These are phyloP conservation scores for Drosophila prolongata DNA, from an alignment of 2,888 invertebrate genomes.

Conservation along the genomic window DNA sequence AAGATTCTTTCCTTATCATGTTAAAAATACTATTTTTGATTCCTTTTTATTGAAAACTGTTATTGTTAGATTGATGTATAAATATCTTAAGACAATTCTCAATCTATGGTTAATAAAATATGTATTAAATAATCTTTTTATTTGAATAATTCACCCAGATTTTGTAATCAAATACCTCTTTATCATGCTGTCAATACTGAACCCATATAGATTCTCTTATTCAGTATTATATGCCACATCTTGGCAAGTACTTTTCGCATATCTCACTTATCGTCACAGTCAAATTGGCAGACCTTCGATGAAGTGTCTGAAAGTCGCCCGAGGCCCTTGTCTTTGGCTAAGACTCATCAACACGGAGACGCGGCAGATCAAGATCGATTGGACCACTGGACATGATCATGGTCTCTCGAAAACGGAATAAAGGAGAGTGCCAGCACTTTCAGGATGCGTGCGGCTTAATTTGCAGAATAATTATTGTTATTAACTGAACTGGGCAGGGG, in stretches of 20 bases:
- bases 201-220: not conserved
- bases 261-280: not conserved
- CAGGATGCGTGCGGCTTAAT: conserved; percentile 75
- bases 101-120: not conserved
- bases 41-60: no score
- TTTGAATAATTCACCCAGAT: no score
- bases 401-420: no score
- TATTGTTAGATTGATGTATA: no score
- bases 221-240: not conserved
- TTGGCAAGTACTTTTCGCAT: not conserved
- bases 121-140: no score
- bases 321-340: conserved; percentile 4
- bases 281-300: conserved; percentile 1
- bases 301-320: conserved; percentile 3
- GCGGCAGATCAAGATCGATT: conserved; percentile 38
- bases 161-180: not conserved
- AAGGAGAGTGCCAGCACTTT: not conserved
- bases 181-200: not conserved
- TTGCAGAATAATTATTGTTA: conserved; percentile 82
- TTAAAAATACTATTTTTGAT: no score
- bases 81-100: no score
- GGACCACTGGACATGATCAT: conserved; percentile 28
- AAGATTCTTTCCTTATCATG: no score
- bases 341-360: conserved; percentile 26
- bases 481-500: conserved; percentile 60